Conservation (phyloP, 2,797 vertebrate species). For the Phrynocephalus guinanensis region DNA sequence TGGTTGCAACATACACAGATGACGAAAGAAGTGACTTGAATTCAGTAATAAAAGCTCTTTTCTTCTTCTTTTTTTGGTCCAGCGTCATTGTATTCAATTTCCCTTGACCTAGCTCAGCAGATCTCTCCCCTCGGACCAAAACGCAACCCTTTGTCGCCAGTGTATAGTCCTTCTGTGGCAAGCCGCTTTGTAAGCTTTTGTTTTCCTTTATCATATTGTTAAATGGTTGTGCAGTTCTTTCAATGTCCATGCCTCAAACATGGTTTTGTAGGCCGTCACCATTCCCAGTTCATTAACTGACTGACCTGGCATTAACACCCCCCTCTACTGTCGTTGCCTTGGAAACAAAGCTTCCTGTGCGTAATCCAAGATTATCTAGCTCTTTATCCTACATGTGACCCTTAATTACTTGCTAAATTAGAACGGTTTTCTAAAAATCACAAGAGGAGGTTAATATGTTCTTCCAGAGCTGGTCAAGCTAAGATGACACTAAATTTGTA, state of each 20-base stretch:
- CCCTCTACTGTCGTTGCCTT: conserved; percentile 78
- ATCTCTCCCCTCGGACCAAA: conserved; percentile 12
- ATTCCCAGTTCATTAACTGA: conserved; percentile 84
- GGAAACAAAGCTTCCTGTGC: conserved; percentile 87
- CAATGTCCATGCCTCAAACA: conserved; percentile 67
- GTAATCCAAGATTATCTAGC: conserved; percentile 86
- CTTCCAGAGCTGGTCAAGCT: conserved; percentile 87
- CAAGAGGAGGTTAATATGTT: conserved; percentile 86
- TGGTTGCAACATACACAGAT: conserved; percentile 19
- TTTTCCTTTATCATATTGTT: conserved; percentile 72
- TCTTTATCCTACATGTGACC: conserved; percentile 87
- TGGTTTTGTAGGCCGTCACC: conserved; percentile 74
- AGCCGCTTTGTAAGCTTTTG: conserved; percentile 59
- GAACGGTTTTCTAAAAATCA: conserved; percentile 86
- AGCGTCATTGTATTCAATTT: conserved; percentile 51
- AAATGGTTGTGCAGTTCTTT: conserved; percentile 73
- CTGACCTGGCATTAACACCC: conserved; percentile 79
- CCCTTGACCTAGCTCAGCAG: conserved; percentile 55
- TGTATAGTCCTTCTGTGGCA: conserved; percentile 40
- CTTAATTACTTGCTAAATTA: conserved; percentile 90
- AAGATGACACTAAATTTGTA: conserved; percentile 82
- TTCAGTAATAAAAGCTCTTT: background rate
- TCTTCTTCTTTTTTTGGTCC: background rate
- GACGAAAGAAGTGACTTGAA: conserved; percentile 37
- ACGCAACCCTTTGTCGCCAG: conserved; percentile 51